These are phyloP conservation scores for Tyrannus savana DNA, from an alignment of 2,113 vertebrate genomes.

Conservation along the genomic window DNA sequence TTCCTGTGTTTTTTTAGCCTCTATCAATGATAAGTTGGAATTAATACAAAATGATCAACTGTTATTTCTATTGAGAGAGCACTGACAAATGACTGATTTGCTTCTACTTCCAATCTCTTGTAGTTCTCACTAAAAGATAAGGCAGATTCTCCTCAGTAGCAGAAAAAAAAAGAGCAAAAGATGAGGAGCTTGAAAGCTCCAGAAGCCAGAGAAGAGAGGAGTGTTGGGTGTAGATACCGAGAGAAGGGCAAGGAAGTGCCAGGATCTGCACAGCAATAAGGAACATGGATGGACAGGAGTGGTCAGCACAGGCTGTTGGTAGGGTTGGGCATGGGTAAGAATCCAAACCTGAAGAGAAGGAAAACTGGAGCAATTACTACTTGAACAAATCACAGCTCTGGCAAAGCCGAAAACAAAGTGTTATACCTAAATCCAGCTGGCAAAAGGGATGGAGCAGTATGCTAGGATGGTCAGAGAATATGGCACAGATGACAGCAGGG, in stretches of 20 bases:
- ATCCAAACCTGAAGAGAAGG: neutral
- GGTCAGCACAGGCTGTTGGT: neutral
- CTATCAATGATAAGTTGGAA: neutral
- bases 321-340: fast-evolving
- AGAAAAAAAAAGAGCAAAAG: neutral
- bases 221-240: neutral
- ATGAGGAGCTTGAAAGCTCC: neutral
- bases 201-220: neutral
- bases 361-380: neutral
- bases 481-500: neutral
- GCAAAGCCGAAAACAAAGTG: neutral
- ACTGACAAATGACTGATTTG: neutral
- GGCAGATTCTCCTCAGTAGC: neutral
- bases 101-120: neutral
- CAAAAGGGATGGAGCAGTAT: neutral
- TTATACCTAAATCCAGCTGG: neutral
- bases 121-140: neutral
- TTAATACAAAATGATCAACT: neutral
- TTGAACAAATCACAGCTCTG: neutral
- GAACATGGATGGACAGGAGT: neutral
- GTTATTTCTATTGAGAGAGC: neutral
- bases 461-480: neutral
- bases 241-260: neutral
- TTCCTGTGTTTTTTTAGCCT: neutral
- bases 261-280: neutral